These are phyloP conservation scores for Hermaeophaga mercurialis DNA, from an alignment of 2,888 invertebrate genomes.

Conservation along the genomic window DNA sequence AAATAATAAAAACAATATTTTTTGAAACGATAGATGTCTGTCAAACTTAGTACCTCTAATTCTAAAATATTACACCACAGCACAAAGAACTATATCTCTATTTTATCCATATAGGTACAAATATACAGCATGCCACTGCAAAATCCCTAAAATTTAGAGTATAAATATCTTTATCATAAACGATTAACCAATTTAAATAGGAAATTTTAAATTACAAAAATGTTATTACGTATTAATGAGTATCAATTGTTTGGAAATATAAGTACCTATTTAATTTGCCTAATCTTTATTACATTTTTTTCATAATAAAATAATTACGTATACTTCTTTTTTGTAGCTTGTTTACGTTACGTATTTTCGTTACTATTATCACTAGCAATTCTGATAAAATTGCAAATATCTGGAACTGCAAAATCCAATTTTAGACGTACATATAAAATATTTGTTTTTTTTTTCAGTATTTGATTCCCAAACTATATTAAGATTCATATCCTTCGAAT, in stretches of 20 bases:
- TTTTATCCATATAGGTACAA: conserved; percentile 60
- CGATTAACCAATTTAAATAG: conserved; percentile 50
- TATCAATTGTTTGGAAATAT: conserved; percentile 25
- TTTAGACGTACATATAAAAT: conserved; percentile 50
- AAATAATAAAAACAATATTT: conserved; percentile 45
- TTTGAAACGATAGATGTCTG: conserved; percentile 43
- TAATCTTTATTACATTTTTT: conserved; percentile 46
- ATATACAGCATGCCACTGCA: conserved; percentile 58
- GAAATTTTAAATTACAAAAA: conserved; percentile 29
- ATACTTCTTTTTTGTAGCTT: conserved; percentile 56
- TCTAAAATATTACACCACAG: conserved; percentile 61
- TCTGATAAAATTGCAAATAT: conserved; percentile 34
- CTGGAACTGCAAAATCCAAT: conserved; percentile 45
- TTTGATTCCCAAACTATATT: conserved; percentile 14
- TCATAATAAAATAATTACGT: conserved; percentile 54
- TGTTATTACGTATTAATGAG: conserved; percentile 27
- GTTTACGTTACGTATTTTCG: conserved; percentile 56
- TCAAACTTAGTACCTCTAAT: conserved; percentile 54
- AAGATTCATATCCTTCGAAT: conserved; percentile 29
- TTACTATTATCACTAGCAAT: conserved; percentile 53
- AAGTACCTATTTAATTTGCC: conserved; percentile 47
- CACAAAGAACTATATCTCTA: conserved; percentile 59
- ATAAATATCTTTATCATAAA: conserved; percentile 48
- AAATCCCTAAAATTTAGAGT: conserved; percentile 52
- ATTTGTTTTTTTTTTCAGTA: conserved; percentile 38